Conservation (phyloP, 1,140 invertebrate genomes). For the Thaumetopoea pityocampa region DNA sequence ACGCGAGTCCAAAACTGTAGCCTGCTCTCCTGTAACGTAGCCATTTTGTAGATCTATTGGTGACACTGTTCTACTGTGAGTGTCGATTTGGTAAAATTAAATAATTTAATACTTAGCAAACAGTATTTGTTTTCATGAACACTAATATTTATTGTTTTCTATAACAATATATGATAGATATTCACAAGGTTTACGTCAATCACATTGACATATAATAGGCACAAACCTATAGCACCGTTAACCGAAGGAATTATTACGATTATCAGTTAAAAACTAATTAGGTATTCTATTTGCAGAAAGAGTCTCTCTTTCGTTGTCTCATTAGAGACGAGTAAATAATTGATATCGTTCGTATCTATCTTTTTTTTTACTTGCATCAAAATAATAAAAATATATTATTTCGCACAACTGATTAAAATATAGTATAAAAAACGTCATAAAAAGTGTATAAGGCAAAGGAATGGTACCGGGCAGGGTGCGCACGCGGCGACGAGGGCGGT, state of each 20-base stretch:
- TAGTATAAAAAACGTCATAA: constrained; percentile 20
- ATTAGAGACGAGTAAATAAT: no score
- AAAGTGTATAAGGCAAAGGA: constrained; percentile 20
- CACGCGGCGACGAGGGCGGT: constrained; percentile 8
- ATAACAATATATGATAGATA: constrained; percentile 13
- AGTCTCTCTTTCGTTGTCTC: no score
- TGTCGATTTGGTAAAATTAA: no score
- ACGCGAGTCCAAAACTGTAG: no score
- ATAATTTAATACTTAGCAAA: no score
- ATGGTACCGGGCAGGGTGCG: constrained; percentile 12
- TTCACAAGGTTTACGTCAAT: constrained; percentile 14
- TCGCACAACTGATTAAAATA: not conserved
- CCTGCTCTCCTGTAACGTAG: no score
- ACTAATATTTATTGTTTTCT: constrained; percentile 5
- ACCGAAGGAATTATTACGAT: constrained; percentile 18
- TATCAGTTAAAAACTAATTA: not conserved
- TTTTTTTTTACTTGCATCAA: no score
- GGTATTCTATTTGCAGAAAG: no score
- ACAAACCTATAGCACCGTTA: constrained; percentile 39
- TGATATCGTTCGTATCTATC: no score
- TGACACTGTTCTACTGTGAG: no score
- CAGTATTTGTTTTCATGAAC: no score
- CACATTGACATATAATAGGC: constrained; percentile 30
- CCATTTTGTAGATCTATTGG: no score
- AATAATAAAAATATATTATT: constrained; percentile 1